phyloP scores from a whole-genome alignment of 2,113 vertebrate genomes.

The Tachuris rubrigastra region DNA sequence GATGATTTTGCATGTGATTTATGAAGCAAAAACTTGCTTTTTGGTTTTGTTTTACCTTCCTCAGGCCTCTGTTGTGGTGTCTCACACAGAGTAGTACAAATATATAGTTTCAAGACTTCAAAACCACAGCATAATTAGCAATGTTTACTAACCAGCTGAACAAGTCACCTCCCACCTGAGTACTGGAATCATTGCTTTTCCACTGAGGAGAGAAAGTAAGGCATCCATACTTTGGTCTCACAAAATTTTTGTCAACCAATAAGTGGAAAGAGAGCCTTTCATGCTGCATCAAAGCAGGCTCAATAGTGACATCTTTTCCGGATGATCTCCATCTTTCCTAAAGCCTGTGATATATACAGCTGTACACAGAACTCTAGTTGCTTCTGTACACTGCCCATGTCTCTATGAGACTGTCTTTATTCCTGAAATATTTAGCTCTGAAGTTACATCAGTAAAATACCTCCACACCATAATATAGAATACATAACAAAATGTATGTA shows the following conservation, averaged over 20 bases:
- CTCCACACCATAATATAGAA: not conserved
- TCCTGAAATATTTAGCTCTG: not conserved
- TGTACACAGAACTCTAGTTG: not conserved
- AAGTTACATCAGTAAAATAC: not conserved
- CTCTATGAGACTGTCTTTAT: not conserved
- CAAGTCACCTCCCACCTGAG: not conserved
- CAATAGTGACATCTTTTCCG: not conserved
- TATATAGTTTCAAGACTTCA: not conserved
- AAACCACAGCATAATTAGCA: constrained; percentile 4
- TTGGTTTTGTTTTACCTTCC: constrained; percentile 15
- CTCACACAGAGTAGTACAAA: not conserved
- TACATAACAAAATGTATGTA: not conserved
- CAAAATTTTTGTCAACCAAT: not conserved
- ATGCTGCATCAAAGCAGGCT: not conserved
- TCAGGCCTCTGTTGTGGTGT: not conserved
- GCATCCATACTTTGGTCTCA: not conserved
- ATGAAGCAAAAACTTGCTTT: not conserved
- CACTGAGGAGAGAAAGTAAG: not conserved
- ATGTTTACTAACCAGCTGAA: not conserved
- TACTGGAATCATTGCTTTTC: not conserved
- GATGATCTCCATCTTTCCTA: not conserved
- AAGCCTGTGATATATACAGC: not conserved
- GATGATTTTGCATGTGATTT: not conserved
- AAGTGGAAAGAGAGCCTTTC: not conserved
- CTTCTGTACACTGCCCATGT: not conserved